Conservation (phyloP, 2,888 invertebrate genomes). For the Sinodicranocentrus sp. region DNA sequence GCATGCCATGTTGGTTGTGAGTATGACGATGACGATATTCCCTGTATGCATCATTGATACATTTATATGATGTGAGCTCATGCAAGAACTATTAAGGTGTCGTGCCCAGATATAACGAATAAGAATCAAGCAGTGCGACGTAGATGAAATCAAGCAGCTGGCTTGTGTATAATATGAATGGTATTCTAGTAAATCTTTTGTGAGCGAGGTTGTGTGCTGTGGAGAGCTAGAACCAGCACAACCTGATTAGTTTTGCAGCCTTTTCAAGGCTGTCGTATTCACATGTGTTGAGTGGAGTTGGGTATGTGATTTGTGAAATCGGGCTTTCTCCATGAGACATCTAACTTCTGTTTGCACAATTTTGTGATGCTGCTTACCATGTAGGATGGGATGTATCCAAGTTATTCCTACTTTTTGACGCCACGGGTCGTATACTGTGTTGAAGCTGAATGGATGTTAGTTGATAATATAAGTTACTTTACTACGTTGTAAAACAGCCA, state of each 20-base stretch:
- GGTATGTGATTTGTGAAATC: conserved; percentile 10
- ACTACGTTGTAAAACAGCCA: no score
- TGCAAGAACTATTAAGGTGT: neutral
- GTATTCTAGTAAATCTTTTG: neutral
- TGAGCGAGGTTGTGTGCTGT: no score
- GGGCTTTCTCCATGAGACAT: conserved; percentile 65
- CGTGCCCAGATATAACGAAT: neutral
- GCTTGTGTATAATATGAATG: conserved; percentile 1
- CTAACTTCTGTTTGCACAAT: conserved; percentile 44
- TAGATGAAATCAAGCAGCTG: conserved; percentile 1
- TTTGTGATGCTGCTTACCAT: neutral
- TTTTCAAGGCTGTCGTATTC: conserved; percentile 59
- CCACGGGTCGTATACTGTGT: conserved; percentile 26
- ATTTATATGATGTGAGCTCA: neutral
- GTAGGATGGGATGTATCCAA: neutral
- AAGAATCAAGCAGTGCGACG: neutral
- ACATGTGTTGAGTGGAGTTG: conserved; percentile 12
- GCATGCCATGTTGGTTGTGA: no score
- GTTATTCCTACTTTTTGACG: conserved; percentile 24
- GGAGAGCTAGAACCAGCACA: neutral
- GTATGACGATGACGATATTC: no score
- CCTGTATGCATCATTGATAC: conserved; percentile 7
- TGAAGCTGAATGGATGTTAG: no score
- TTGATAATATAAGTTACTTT: no score
- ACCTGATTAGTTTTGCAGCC: conserved; percentile 33